Evolutionary conservation across 2,888 invertebrate genomes (phyloP), one percentile per base, ranked within the genome.

Genomic region (Lysandra bellargus): DNA sequence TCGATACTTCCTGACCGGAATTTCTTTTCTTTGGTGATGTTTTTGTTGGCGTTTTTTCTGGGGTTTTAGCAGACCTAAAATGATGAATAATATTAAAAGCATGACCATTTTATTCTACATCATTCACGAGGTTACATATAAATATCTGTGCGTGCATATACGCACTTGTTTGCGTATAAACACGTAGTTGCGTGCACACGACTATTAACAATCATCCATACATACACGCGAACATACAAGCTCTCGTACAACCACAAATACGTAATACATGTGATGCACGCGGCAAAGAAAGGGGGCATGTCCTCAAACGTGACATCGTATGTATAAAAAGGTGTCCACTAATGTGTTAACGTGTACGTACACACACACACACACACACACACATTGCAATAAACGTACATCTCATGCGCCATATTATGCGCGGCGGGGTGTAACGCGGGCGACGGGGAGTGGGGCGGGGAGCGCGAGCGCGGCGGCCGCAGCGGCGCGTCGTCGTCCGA

Each of bases 1-100:
- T 87, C 7, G 90, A 84, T 79, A 86, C 83, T 2, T 94, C 93
- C 73, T 92, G 90, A 14, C 93, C 94, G 60, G 94, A 94, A 90
- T 89, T 94, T 83, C 93, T 86, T 88, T 94, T 94, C 92, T 94
- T 94, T 92, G 94, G 94, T 89, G 93, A 91, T 83, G 90, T 85
- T 85, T 92, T 92, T 74, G 92, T 84, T 14, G 90, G 86, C 37
- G 88, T 83, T 82, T 86, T 91, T 12, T 92, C 93, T 33, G 90
- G 85, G n/a, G 91, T 86, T 83, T 92, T 93, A 12, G 90, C 85
- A 57, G 92, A 90, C 85, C 93, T 93, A 87, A 1, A 87, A 89
- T 74, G 1, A 33, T 33, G 3, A 69, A 69, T 37, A 37, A 37
- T 4, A 69, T 69, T 37, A 5, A 69, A 37, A 69, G 23, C 37